Percentiles rank a stretch among this genome's conserved stretches.
Conservation (phyloP, 2,797 vertebrate species). For the Lateolabrax maculatus region DNA sequence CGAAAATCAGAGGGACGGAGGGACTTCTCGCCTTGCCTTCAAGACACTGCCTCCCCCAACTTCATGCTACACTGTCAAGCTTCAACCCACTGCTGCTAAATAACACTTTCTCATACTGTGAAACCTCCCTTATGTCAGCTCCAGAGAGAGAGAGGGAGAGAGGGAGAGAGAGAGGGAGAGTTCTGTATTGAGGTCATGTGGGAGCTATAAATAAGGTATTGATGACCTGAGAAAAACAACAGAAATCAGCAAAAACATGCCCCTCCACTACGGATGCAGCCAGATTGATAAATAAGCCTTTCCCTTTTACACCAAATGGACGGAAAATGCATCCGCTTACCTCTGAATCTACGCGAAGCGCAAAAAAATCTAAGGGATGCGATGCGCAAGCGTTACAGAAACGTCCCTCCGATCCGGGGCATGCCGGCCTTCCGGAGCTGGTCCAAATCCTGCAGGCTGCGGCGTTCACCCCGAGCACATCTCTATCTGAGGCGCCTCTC, state of each 20-base stretch:
- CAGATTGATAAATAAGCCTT: neutral
- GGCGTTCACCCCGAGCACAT: slow-evolving; percentile 38
- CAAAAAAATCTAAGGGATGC: slow-evolving; percentile 30
- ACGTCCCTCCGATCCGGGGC: slow-evolving; percentile 49
- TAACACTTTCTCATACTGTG: neutral
- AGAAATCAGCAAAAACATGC: slow-evolving; percentile 10
- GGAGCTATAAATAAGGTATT: slow-evolving; percentile 59
- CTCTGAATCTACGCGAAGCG: slow-evolving; percentile 47
- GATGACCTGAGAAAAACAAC: slow-evolving; percentile 32
- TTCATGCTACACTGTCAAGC: neutral
- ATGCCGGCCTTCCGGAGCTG: slow-evolving; percentile 57
- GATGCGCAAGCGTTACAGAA: slow-evolving; percentile 35
- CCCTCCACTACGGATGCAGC: neutral
- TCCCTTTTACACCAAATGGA: too few relatives aligned
- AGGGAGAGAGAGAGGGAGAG: slow-evolving; percentile 19
- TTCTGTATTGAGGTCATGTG: slow-evolving; percentile 56
- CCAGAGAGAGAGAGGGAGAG: neutral
- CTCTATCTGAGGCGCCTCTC: slow-evolving; percentile 36
- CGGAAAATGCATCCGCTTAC: too few relatives aligned
- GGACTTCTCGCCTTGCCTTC: neutral
- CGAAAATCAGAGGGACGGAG: neutral
- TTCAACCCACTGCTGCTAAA: neutral
- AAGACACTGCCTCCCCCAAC: neutral
- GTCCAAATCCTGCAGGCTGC: slow-evolving; percentile 60
- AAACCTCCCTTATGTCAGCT: slow-evolving; percentile 30